phyloP scores from a whole-genome alignment of 2,113 vertebrate species.

The Calonectris borealis region DNA sequence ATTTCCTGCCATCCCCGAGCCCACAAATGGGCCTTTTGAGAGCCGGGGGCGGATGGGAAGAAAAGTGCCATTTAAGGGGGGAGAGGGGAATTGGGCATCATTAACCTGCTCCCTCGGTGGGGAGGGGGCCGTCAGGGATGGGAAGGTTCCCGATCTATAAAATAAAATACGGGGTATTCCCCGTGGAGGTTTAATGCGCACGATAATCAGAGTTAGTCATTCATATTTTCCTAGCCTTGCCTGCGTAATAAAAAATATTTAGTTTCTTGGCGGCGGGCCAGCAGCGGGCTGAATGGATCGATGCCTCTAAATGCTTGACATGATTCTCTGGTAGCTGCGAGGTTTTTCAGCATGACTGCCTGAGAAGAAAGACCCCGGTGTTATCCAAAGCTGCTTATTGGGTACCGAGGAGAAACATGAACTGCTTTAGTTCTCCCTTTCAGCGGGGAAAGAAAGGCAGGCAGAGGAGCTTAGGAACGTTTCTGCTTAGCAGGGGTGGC shows the following conservation, averaged over 20 bases:
- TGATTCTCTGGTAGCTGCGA: conserved; percentile 69
- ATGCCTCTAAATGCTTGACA: conserved; percentile 77
- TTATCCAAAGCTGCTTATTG: conserved; percentile 68
- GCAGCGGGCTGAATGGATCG: conserved; percentile 70
- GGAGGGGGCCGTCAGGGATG: background rate
- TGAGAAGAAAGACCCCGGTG: conserved; percentile 83
- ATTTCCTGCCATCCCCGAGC: background rate
- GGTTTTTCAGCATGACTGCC: conserved; percentile 83
- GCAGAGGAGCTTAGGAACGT: background rate
- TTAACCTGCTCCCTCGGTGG: background rate
- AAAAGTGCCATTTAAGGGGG: background rate
- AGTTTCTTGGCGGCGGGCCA: conserved; percentile 71
- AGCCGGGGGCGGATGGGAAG: background rate
- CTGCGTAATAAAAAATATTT: conserved; percentile 76
- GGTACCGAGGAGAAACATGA: conserved; percentile 57
- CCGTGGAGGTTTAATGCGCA: conserved; percentile 54
- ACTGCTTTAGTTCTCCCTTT: conserved; percentile 42
- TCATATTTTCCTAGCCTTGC: conserved; percentile 73
- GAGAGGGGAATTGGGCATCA: background rate
- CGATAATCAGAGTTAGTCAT: conserved; percentile 68
- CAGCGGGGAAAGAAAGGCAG: background rate
- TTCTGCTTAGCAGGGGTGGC: conserved; percentile 46
- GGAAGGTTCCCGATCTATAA: background rate
- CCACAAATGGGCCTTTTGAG: conserved; percentile 23
- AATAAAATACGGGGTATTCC: conserved; percentile 25